A percentile compares a stretch with the other conserved stretches of the same genome.
Conservation (phyloP, 2,888 invertebrate genomes). For the Cenopis cana region DNA sequence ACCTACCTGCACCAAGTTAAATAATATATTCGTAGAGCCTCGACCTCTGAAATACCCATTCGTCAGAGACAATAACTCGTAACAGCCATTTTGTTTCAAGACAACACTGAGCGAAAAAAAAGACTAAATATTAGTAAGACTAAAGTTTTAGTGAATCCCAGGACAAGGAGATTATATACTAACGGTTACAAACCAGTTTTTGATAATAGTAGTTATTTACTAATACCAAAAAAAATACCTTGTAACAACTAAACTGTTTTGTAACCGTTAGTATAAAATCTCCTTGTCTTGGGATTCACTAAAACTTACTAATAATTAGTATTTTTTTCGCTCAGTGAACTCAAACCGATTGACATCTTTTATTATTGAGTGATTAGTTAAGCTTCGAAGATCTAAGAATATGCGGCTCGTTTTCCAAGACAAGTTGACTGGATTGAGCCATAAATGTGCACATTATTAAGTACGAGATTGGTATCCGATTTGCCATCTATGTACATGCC, state of each 20-base stretch:
- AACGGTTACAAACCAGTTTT: no score
- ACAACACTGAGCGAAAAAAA: no score
- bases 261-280: no score
- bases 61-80: slow-evolving; percentile 4
- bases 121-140: no score
- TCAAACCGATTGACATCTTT: background rate
- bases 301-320: no score
- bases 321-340: no score
- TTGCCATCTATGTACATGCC: slow-evolving; percentile 57
- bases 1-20: slow-evolving; percentile 47
- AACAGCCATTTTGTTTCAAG: background rate
- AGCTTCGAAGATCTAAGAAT: slow-evolving; percentile 17
- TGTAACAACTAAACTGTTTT: no score
- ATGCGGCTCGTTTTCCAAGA: background rate
- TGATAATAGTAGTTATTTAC: no score
- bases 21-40: slow-evolving; percentile 53
- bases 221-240: no score
- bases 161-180: no score
- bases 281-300: no score
- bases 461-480: slow-evolving; percentile 52
- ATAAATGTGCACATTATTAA: slow-evolving; percentile 46
- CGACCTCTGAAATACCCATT: slow-evolving; percentile 61
- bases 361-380: slow-evolving; percentile 44
- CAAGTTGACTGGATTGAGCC: slow-evolving; percentile 47
- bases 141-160: no score